phyloP scores from a whole-genome alignment of 1,140 invertebrate species.

The Lethocerus indicus region DNA sequence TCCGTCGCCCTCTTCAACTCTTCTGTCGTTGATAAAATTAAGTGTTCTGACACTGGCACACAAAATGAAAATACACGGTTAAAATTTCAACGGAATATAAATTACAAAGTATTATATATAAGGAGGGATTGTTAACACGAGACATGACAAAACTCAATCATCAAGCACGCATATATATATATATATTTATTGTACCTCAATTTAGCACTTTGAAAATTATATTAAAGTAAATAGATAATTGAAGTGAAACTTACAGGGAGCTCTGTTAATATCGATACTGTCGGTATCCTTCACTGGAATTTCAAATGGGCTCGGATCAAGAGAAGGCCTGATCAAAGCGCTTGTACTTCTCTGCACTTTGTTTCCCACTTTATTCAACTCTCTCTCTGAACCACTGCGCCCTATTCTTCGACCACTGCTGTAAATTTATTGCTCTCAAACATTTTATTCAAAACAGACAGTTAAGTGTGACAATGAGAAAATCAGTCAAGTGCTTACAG shows the following conservation, averaged over 20 bases:
- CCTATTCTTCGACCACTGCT: conserved; percentile 19
- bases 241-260: conserved; percentile 25
- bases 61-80: conserved; percentile 5
- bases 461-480: conserved; percentile 2
- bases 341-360: conserved; percentile 22
- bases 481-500: neutral
- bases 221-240: neutral
- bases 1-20: conserved; percentile 42
- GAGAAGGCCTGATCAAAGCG: conserved; percentile 16
- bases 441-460: conserved; percentile 3
- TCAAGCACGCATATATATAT: neutral
- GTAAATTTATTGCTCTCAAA: neutral
- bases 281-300: conserved; percentile 30
- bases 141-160: neutral
- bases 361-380: conserved; percentile 24
- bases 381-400: conserved; percentile 33
- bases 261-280: conserved; percentile 28
- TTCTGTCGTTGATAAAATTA: conserved; percentile 42
- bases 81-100: neutral
- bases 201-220: neutral
- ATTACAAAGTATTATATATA: neutral
- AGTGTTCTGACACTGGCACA: conserved; percentile 38
- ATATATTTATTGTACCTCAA: neutral
- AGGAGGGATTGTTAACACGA: neutral
- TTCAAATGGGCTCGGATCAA: conserved; percentile 28